A percentile compares a stretch with the other conserved stretches of the same genome.
Evolutionary conservation across 53 echinoderm and acorn worm genomes (phyloP).

Genomic region (Mesocentrotus franciscanus): DNA sequence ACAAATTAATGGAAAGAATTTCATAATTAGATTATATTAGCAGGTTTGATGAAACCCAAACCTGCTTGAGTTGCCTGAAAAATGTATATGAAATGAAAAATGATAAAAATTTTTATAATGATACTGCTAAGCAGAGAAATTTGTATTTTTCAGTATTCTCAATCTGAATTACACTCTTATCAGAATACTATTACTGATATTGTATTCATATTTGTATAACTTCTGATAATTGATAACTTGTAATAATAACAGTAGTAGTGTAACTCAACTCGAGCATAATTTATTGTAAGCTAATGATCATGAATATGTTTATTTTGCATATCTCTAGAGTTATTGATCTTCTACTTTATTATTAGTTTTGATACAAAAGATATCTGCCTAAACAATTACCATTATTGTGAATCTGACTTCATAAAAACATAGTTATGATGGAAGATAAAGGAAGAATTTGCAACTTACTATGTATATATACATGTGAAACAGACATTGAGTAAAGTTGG

Average conservation of each 20-base stretch:
- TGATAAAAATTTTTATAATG: neutral
- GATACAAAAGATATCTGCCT: neutral
- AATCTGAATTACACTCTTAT: neutral
- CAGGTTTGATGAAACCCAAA: neutral
- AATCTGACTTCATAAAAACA: neutral
- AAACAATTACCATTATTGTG: neutral
- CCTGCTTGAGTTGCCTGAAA: neutral
- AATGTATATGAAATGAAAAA: conserved; percentile 20
- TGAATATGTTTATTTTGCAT: neutral
- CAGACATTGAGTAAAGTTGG: neutral
- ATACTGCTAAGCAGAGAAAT: conserved; percentile 45
- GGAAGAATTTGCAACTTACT: conserved; percentile 9
- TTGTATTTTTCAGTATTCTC: conserved; percentile 40
- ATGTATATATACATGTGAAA: conserved; percentile 32
- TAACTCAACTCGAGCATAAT: neutral
- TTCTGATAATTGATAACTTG: neutral
- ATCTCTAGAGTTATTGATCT: neutral
- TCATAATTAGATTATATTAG: neutral
- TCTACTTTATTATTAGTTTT: conserved; percentile 22
- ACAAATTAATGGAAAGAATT: neutral
- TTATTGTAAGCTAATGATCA: neutral
- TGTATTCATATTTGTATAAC: conserved; percentile 49
- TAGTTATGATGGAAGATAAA: neutral
- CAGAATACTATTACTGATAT: neutral
- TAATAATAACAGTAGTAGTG: neutral